Conservation (phyloP, 2,797 vertebrate species). For the Stomatorhinus walkeri region DNA sequence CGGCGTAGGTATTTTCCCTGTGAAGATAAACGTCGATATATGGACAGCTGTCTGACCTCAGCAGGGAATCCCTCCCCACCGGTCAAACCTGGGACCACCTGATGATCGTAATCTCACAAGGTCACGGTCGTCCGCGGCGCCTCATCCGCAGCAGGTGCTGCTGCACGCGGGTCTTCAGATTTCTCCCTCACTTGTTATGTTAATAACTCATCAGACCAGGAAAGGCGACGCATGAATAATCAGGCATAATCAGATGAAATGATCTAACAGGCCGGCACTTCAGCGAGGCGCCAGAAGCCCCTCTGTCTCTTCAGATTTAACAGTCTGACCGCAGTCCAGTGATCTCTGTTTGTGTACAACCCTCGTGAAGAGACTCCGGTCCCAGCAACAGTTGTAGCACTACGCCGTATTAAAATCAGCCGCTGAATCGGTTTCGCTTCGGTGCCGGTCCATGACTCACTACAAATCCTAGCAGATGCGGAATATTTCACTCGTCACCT, state of each 20-base stretch:
- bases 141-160: background rate
- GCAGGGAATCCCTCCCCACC: background rate
- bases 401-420: background rate
- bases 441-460: background rate
- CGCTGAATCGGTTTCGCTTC: background rate
- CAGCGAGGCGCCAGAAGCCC: background rate
- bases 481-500: background rate
- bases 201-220: background rate
- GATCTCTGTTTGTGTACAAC: background rate
- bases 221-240: background rate
- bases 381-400: background rate
- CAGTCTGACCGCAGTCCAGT: background rate
- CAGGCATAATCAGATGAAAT: slow-evolving; percentile 3
- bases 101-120: background rate
- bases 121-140: background rate
- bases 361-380: background rate
- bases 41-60: background rate
- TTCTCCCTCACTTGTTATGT: background rate
- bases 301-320: background rate
- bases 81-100: background rate
- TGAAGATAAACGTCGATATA: background rate
- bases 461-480: slow-evolving; percentile 4
- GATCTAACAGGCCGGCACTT: background rate
- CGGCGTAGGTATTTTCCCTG: background rate
- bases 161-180: background rate